Base-by-base conservation (phyloP, 2,113 vertebrate genomes). In the Riparia riparia region DNA sequence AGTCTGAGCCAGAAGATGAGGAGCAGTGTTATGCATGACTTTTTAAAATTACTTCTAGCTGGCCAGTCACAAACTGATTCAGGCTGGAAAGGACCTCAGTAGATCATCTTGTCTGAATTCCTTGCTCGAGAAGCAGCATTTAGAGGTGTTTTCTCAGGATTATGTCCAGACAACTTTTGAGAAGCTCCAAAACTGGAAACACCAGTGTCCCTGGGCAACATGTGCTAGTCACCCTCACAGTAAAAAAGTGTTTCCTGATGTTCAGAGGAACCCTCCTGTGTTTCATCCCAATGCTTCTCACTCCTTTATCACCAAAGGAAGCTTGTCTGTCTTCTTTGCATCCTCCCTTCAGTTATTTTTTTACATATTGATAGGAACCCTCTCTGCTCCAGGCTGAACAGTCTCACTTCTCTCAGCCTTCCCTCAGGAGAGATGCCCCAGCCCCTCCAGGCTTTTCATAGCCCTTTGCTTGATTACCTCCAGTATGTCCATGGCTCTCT, bases 271-370 rank as follows among this genome's bases (percentile, higher is more conserved):
- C 4, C 6, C 9, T 50, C 6, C 9, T 42, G 31, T 57, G 44
- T 31, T 84, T 78, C 49, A 37, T 21, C 8, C 25, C 2, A 0
- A 21, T 53, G 20, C 28, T 51, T 76, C 42, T 68, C 12, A 10
- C 28, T 22, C 10, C 51, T 31, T 45, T 10, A 41, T 1, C 3
- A 34, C 60, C 26, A 20, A 50, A 41, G 58, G 11, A 10, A 68
- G 4, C 6, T 17, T 0, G 0, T 6, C 25, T 5, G 2, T 21
- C 53, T 49, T 77, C 25, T 65, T 64, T 64, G 16, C 12, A 42
- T 2, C 4, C 2, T 56, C 12, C 17, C 29, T 24, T 70, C 29
- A n/a, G 9, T 10, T 47, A 44, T 63, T 21, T 34, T 28, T 41
- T 6, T n/a, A 25, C 1, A 0, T 28, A 24, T 9, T 49, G 18